Evolutionary conservation across 2,888 invertebrate species (phyloP).

Genomic region (Sinohyriopsis cumingii): DNA sequence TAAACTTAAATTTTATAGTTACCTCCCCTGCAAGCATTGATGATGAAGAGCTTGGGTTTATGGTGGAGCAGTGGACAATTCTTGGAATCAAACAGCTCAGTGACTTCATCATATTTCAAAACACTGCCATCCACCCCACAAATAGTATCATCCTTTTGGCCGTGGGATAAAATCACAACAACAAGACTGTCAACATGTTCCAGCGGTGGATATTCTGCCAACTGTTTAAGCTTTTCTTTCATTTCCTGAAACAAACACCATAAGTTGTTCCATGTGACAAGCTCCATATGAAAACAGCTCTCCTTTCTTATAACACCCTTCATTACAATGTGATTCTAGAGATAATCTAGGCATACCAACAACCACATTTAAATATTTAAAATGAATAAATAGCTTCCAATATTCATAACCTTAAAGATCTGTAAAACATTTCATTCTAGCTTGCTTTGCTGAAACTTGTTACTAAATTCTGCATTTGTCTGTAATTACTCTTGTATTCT

Average conservation of each 20-base stretch:
- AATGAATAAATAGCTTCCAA: no score
- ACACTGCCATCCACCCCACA: conserved; percentile 37
- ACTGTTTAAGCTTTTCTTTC: conserved; percentile 15
- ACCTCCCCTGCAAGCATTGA: conserved; percentile 59
- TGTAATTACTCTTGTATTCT: no score
- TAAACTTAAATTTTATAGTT: conserved; percentile 9
- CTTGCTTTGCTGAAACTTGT: no score
- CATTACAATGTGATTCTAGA: no score
- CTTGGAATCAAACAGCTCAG: conserved; percentile 34
- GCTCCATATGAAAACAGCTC: no score
- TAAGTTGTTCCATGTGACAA: no score
- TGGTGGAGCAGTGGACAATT: conserved; percentile 40
- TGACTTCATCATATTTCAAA: conserved; percentile 15
- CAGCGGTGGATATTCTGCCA: conserved; percentile 28
- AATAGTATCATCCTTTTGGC: conserved; percentile 30
- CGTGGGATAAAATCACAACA: conserved; percentile 49
- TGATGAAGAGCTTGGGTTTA: conserved; percentile 55
- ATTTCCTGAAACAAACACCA: conserved; percentile 36
- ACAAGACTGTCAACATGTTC: conserved; percentile 39
- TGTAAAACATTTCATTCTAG: no score
- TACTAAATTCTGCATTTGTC: no score
- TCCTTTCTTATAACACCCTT: no score
- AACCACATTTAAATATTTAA: no score
- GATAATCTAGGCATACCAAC: no score
- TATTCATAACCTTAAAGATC: no score